Evolutionary conservation across 2,113 vertebrate genomes (phyloP), one percentile per base, ranked within the genome.

Genomic region (Recurvirostra avosetta): DNA sequence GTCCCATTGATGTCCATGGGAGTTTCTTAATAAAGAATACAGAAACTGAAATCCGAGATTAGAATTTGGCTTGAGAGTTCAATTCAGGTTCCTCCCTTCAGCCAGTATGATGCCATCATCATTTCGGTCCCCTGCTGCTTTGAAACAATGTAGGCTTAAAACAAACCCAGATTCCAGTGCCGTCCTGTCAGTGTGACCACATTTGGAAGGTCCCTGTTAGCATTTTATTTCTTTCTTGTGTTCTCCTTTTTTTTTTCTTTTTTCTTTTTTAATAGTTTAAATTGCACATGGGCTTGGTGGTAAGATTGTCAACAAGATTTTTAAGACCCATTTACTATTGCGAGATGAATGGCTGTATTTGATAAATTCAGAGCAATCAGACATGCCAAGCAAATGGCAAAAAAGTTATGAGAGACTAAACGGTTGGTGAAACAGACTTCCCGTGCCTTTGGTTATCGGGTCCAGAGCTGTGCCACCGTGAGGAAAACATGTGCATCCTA

Each of bases 91-190:
- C 72, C 65, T 86, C 65, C 82, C 73, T 92, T 92, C 79, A 88
- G 79, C 50, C 82, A 93, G 71, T 94, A 50, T 95, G 95, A 95
- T 94, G 88, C 92, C 94, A 95, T 96, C 94, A 92, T 91, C 95
- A 32, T 97, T 91, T 94, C 56, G 63, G 53, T 66, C 67, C 63
- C 94, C 95, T 86, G 91, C 86, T 92, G 94, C 74, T 97, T 94
- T 88, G 59, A 88, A 92, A 95, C 96, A 96, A 96, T 96, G 81
- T 79, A 79, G 58, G 87, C 94, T 92, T 82, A 92, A 94, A 96
- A 70, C 86, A 95, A 95, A 80, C 81, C 53, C 96, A 94, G 62
- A 95, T 96, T 97, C 86, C 86, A 90, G 91, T 82, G 91, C 89
- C 9, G 12, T 96, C 91, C 89, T 95, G 80, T 91, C 87, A 95